A percentile compares a stretch with the other conserved stretches of the same genome.
These are phyloP conservation scores for Acipenser transmontanus DNA, from an alignment of 2,797 vertebrate species.

Conservation along the genomic window DNA sequence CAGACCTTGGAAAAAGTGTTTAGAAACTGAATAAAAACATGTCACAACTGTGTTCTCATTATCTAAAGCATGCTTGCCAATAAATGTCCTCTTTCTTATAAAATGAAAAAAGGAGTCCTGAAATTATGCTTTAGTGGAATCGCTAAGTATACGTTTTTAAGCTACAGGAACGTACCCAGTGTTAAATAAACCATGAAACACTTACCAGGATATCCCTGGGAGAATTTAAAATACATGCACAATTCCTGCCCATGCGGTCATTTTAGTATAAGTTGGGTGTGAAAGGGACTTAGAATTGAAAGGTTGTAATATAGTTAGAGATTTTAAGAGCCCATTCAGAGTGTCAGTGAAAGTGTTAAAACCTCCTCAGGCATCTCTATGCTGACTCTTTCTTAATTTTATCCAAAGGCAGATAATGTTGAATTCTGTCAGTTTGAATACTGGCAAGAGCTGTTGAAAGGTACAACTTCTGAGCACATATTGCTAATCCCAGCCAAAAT, in stretches of 20 bases:
- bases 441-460: constrained; percentile 29
- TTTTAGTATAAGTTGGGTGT: constrained; percentile 36
- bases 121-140: too few species aligned
- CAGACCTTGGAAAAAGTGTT: too few species aligned
- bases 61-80: too few species aligned
- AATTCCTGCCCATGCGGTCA: constrained; percentile 43
- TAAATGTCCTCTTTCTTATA: too few species aligned
- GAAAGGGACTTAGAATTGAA: constrained; percentile 16
- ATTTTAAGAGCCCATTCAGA: constrained; percentile 34
- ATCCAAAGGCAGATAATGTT: constrained; percentile 25
- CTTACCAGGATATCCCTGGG: constrained; percentile 36
- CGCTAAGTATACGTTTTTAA: too few species aligned
- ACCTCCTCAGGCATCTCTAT: constrained; percentile 34
- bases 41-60: too few species aligned
- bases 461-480: constrained; percentile 29
- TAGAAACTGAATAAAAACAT: too few species aligned
- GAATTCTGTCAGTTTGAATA: constrained; percentile 43
- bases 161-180: too few species aligned
- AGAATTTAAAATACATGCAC: constrained; percentile 50
- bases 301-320: constrained; percentile 15
- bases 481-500: constrained; percentile 45
- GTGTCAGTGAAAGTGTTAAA: constrained; percentile 40
- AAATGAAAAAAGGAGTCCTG: too few species aligned
- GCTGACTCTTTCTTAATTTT: constrained; percentile 19
- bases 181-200: too few species aligned